Evolutionary conservation across 1,140 invertebrate genomes (phyloP), one percentile per base, ranked within the genome.

Genomic region (Papilio polytes): DNA sequence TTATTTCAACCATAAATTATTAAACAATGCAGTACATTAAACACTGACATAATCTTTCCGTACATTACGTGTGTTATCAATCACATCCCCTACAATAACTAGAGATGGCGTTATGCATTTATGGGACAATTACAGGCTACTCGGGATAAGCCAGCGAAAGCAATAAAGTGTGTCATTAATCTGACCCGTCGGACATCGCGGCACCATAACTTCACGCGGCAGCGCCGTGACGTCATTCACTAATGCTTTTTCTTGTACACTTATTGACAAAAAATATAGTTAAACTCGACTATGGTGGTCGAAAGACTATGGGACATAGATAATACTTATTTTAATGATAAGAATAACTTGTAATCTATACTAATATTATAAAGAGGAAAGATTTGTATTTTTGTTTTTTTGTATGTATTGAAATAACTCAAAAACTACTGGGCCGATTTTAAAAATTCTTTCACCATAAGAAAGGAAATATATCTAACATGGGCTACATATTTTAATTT

Each of bases 111-210:
- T 78, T 63, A 78, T 78, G 77, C 77, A 44, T 78, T 78, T 78
- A 78, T 78, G 77, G 77, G 77, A 51, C 56, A 78, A 78, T 63
- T 78, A 78, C 77, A 46, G 36, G 56, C 77, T 78, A 63, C 77
- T 78, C 46, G 77, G 77, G 77, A 63, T 78, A 78, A 78, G 77
- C 53, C 44, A 63, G 77, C 31, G 77, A 63, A 76, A 78, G 77
- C 77, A 78, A 78, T 78, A 78, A 78, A 78, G 77, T 78, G 59
- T 66, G 56, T 78, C 77, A 78, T 78, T 78, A 78, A 78, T 78
- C 77, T 78, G 77, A 66, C 77, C 77, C 77, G 77, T 66, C 77
- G 77, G 77, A 78, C 77, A 66, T 78, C 10, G 77, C 56, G 77
- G 77, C 77, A 44, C 77, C 77, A 76, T 76, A 20, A 41, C 77